phyloP scores from a whole-genome alignment of 2,797 vertebrate species.

The Coregonus suidteri region DNA sequence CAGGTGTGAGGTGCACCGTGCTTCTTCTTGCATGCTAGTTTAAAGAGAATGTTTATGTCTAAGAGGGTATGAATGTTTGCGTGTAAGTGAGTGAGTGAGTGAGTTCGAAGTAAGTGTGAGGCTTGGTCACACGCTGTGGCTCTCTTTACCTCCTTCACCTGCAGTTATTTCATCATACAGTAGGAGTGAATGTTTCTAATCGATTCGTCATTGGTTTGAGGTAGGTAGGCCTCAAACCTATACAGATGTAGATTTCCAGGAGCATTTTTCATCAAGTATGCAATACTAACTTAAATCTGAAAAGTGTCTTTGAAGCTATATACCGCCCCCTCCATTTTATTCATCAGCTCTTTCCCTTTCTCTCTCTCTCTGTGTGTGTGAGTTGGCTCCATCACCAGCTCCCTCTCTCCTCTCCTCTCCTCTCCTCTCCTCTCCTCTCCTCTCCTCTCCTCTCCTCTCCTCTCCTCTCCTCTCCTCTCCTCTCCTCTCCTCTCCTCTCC shows the following conservation, averaged over 20 bases:
- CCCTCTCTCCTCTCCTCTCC: constrained; percentile 4
- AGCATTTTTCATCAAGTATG: constrained; percentile 52
- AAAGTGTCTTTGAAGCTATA: constrained; percentile 46
- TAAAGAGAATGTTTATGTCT: constrained; percentile 20
- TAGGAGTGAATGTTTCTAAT: constrained; percentile 63
- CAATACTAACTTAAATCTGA: constrained; percentile 40
- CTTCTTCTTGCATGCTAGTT: constrained; percentile 9
- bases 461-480: too few relatives aligned
- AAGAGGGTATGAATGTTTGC: not conserved
- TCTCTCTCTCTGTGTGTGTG: not conserved
- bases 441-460: too few relatives aligned
- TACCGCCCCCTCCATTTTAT: constrained; percentile 29
- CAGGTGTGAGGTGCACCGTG: not conserved
- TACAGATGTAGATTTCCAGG: constrained; percentile 46
- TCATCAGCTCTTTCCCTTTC: constrained; percentile 11
- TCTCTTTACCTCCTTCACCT: constrained; percentile 60
- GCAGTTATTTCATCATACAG: constrained; percentile 31
- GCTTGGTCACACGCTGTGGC: not conserved
- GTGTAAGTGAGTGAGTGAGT: not conserved
- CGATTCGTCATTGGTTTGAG: constrained; percentile 50
- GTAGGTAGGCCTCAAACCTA: constrained; percentile 58
- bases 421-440: constrained; percentile 13
- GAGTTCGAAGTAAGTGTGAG: not conserved
- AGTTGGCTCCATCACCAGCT: not conserved
- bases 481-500: too few relatives aligned